A percentile compares a stretch with the other conserved stretches of the same genome.
Conservation (phyloP, 2,113 vertebrate genomes). For the Nycticebus coucang region DNA sequence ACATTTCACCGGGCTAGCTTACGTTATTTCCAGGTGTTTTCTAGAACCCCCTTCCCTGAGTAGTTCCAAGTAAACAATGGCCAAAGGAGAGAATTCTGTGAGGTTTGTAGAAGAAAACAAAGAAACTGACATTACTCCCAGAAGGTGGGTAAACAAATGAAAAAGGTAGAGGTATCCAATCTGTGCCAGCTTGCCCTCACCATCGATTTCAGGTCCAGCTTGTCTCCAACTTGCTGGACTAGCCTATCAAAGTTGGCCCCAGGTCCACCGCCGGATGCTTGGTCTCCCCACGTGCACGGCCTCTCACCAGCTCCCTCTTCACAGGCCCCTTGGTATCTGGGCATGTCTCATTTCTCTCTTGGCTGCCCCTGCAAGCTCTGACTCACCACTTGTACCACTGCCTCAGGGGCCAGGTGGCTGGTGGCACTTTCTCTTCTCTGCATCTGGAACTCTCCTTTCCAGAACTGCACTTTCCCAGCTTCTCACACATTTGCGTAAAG, state of each 20-base stretch:
- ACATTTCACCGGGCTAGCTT: background rate
- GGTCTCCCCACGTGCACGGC: fast-evolving
- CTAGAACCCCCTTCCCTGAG: background rate
- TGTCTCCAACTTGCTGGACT: background rate
- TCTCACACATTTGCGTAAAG: background rate
- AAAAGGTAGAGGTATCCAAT: background rate
- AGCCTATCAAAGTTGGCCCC: background rate
- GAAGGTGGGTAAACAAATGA: background rate
- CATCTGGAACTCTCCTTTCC: background rate
- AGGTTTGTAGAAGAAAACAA: background rate
- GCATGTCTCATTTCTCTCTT: background rate
- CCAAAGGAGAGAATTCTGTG: background rate
- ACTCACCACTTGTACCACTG: background rate
- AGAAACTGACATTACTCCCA: background rate
- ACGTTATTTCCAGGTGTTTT: background rate
- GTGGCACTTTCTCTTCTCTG: background rate
- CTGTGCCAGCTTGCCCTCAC: background rate
- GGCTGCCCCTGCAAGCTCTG: background rate
- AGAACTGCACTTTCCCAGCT: background rate
- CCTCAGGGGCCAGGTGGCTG: background rate
- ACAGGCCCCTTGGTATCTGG: background rate
- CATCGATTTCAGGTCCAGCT: background rate
- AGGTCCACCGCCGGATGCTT: background rate
- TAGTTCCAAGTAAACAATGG: background rate
- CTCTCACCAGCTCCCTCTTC: background rate